These are phyloP conservation scores for Corvus moneduloides DNA, from an alignment of 2,113 vertebrate genomes.

Conservation along the genomic window DNA sequence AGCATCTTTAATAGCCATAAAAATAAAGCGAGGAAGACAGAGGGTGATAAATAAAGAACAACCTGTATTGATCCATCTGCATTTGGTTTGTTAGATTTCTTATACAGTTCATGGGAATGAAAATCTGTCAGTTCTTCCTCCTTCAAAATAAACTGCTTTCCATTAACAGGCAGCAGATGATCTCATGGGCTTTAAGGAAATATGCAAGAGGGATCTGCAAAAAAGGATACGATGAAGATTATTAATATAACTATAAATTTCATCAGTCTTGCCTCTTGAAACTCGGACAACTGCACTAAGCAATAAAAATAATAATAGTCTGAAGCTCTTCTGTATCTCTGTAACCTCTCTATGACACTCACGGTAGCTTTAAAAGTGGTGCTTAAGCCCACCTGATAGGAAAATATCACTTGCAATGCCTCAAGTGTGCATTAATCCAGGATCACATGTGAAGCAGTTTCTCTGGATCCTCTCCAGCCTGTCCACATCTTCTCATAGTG, in stretches of 20 bases:
- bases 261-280: background rate
- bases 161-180: conserved; percentile 23
- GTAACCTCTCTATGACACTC: background rate
- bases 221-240: background rate
- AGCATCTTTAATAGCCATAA: conserved; percentile 59
- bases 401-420: background rate
- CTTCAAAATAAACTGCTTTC: conserved; percentile 50
- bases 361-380: background rate
- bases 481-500: background rate
- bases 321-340: background rate
- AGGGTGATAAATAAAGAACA: conserved; percentile 44
- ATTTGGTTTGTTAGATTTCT: conserved; percentile 39
- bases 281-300: background rate
- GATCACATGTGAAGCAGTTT: background rate
- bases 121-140: conserved; percentile 26
- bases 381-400: background rate
- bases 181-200: conserved; percentile 39
- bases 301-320: background rate
- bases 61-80: conserved; percentile 42
- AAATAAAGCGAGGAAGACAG: conserved; percentile 52
- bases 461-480: background rate
- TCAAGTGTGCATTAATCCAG: background rate
- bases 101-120: conserved; percentile 31
- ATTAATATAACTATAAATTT: conserved; percentile 42
- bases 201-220: background rate